phyloP scores from a whole-genome alignment of 2,113 vertebrate genomes.

The Muntiacus muntjak region DNA sequence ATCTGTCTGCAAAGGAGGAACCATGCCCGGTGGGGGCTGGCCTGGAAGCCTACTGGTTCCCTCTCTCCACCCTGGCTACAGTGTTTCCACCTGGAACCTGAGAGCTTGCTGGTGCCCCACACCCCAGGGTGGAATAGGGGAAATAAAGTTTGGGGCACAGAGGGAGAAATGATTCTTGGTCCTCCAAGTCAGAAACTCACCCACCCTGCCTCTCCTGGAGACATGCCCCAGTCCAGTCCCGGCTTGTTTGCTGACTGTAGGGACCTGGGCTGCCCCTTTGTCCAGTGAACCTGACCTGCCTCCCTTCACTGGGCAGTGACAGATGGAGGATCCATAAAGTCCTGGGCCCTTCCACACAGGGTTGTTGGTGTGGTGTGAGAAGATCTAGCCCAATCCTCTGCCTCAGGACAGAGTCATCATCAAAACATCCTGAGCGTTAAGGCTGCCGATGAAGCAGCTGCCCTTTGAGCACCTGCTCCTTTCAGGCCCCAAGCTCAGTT shows the following conservation, averaged over 20 bases:
- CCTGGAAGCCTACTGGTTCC: not conserved
- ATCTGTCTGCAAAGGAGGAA: not conserved
- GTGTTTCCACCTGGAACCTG: not conserved
- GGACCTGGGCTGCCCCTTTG: not conserved
- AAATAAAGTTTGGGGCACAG: not conserved
- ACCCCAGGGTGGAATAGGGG: not conserved
- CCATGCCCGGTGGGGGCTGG: accelerated
- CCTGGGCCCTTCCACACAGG: not conserved
- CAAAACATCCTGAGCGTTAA: not conserved
- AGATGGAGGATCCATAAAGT: not conserved
- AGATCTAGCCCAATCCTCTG: not conserved
- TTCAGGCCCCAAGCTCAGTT: not conserved
- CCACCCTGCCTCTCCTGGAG: not conserved
- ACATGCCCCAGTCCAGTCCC: no score
- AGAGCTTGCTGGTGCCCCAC: not conserved
- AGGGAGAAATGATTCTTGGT: not conserved
- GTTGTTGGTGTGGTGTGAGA: not conserved
- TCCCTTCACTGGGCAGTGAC: not conserved
- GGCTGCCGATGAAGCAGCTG: not conserved
- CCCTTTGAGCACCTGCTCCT: accelerated
- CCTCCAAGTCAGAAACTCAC: not conserved
- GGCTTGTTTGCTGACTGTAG: not conserved
- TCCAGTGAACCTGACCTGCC: not conserved
- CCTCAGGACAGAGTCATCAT: not conserved
- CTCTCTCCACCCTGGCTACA: accelerated